A percentile compares a stretch with the other conserved stretches of the same genome.
Conservation (phyloP, 2,797 vertebrate genomes). For the Bradypodion pumilum region DNA sequence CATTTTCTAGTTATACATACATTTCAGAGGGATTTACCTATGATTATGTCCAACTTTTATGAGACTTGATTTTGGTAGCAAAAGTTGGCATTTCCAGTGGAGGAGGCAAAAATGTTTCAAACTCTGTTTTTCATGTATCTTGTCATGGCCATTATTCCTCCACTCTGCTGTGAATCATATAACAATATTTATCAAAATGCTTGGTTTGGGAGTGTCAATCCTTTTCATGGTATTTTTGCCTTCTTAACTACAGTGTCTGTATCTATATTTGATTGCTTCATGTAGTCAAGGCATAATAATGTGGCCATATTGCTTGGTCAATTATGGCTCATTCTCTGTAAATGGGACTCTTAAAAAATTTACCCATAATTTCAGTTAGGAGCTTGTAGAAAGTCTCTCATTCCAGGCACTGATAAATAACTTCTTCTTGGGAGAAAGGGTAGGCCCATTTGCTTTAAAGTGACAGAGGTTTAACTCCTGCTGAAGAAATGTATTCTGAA, state of each 20-base stretch:
- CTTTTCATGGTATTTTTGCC: not conserved
- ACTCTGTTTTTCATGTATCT: not conserved
- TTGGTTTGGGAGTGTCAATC: not conserved
- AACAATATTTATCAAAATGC: not conserved
- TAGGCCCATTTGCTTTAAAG: not conserved
- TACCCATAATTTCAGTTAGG: not conserved
- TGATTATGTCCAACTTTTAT: not conserved
- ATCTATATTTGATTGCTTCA: not conserved
- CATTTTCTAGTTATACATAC: too few species aligned
- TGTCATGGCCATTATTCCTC: too few species aligned
- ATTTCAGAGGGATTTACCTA: not conserved
- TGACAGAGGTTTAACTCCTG: not conserved
- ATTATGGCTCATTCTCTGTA: not conserved
- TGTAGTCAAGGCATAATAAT: not conserved
- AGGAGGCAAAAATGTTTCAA: not conserved
- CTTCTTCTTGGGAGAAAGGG: not conserved
- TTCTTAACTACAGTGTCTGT: not conserved
- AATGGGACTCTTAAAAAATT: not conserved
- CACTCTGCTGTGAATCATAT: too few species aligned
- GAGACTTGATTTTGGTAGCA: not conserved
- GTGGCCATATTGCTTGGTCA: not conserved
- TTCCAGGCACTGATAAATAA: too few species aligned
- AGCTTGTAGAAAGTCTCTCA: not conserved
- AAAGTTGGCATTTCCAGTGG: not conserved
- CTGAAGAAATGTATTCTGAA: not conserved